These are phyloP conservation scores for Dreissena rostriformis DNA, from an alignment of 1,140 invertebrate genomes.

Conservation along the genomic window DNA sequence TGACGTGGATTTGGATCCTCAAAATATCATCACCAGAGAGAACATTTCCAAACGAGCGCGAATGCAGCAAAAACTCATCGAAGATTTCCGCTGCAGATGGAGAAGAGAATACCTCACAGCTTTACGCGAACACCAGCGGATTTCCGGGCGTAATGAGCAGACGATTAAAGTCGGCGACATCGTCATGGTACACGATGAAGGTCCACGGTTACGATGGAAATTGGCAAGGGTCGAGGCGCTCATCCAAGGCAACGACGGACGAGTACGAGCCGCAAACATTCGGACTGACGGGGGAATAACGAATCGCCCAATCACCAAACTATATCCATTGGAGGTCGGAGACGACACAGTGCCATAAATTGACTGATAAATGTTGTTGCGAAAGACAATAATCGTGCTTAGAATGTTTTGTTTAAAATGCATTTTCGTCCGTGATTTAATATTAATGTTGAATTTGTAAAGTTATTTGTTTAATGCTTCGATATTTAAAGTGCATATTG, in stretches of 20 bases:
- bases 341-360: too few species aligned
- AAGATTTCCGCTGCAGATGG: conserved; percentile 26
- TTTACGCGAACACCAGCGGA: too few species aligned
- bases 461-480: too few species aligned
- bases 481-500: too few species aligned
- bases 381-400: too few species aligned
- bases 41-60: neutral
- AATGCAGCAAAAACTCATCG: conserved; percentile 6
- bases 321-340: too few species aligned
- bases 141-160: conserved; percentile 4
- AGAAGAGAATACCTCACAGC: neutral
- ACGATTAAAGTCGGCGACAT: conserved; percentile 8
- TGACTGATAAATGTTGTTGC: too few species aligned
- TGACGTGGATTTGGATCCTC: neutral
- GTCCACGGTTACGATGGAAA: neutral
- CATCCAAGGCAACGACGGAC: conserved; percentile 35
- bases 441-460: too few species aligned
- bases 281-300: neutral
- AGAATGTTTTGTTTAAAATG: too few species aligned
- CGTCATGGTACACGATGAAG: conserved; percentile 27
- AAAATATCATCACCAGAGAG: neutral
- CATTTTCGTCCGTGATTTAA: too few species aligned
- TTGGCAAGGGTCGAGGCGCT: conserved; percentile 11
- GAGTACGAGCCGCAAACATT: conserved; percentile 18
- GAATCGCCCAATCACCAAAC: conserved; percentile 27